phyloP scores from a whole-genome alignment of 2,888 invertebrate genomes.

The Agrochola macilenta region DNA sequence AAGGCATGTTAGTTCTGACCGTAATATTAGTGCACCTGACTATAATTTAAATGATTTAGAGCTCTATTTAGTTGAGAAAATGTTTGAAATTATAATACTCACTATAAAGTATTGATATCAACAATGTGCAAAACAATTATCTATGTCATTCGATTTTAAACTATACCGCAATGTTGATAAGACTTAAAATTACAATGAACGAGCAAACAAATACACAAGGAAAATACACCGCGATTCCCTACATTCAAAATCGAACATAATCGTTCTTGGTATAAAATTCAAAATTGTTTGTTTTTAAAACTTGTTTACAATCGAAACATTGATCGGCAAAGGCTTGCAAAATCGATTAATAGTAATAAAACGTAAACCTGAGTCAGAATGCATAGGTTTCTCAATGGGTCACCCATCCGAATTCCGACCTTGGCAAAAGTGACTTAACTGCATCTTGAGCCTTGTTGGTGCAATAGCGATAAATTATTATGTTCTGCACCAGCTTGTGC shows the following conservation, averaged over 20 bases:
- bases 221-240: background rate
- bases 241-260: constrained; percentile 5
- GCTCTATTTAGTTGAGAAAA: background rate
- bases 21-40: background rate
- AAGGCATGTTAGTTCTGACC: no score
- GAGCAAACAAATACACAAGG: background rate
- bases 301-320: constrained; percentile 47
- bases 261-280: fast-evolving
- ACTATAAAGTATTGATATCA: background rate
- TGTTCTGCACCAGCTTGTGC: constrained; percentile 24
- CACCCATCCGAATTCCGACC: constrained; percentile 66
- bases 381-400: constrained; percentile 53
- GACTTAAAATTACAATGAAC: background rate
- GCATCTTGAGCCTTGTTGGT: constrained; percentile 37
- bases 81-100: background rate
- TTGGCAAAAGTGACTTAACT: constrained; percentile 54
- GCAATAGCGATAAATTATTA: constrained; percentile 41
- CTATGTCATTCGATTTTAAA: background rate
- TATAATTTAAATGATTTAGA: constrained; percentile 11
- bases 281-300: constrained; percentile 8
- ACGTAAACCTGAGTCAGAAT: constrained; percentile 54
- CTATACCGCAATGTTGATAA: fast-evolving
- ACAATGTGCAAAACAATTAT: constrained; percentile 31
- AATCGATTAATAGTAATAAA: constrained; percentile 53
- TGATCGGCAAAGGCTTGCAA: constrained; percentile 40